These are phyloP conservation scores for Myrmecophaga tridactyla DNA, from an alignment of 2,113 vertebrate genomes.

Conservation along the genomic window DNA sequence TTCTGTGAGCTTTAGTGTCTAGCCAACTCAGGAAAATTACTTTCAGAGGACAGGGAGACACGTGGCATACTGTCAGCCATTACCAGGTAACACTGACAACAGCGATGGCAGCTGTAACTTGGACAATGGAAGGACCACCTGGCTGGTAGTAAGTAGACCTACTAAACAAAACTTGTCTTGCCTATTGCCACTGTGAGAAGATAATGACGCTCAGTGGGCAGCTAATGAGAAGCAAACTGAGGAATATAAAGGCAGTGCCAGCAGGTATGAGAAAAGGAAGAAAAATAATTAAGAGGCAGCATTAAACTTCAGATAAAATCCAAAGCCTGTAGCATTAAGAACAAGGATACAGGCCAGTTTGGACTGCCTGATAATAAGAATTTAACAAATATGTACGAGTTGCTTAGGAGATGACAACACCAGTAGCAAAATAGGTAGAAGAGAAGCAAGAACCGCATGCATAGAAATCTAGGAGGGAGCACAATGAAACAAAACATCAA, in stretches of 20 bases:
- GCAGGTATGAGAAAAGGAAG: conserved; percentile 24
- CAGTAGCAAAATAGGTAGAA: not conserved
- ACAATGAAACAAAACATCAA: conserved; percentile 18
- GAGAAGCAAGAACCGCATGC: not conserved
- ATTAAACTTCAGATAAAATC: conserved; percentile 35
- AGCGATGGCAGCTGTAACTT: conserved; percentile 45
- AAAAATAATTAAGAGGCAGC: conserved; percentile 45
- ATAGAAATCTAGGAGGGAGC: not conserved
- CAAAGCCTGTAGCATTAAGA: not conserved
- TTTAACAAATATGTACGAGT: conserved; percentile 2
- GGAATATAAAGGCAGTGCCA: conserved; percentile 13
- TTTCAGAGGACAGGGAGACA: not conserved
- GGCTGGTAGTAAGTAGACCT: not conserved
- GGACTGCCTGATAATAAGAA: not conserved
- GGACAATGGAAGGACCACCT: conserved; percentile 2
- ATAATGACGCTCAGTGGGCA: conserved; percentile 17
- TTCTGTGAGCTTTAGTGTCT: conserved; percentile 23
- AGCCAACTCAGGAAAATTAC: not conserved
- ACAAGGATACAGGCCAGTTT: conserved; percentile 19
- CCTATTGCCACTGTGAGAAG: not conserved
- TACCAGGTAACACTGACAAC: conserved; percentile 14
- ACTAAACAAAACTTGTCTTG: not conserved
- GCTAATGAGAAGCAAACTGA: conserved; percentile 63
- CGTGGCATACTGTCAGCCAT: not conserved
- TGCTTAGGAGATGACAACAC: not conserved